Evolutionary conservation across 1,140 invertebrate genomes (phyloP).

Genomic region (Eriosoma lanigerum): DNA sequence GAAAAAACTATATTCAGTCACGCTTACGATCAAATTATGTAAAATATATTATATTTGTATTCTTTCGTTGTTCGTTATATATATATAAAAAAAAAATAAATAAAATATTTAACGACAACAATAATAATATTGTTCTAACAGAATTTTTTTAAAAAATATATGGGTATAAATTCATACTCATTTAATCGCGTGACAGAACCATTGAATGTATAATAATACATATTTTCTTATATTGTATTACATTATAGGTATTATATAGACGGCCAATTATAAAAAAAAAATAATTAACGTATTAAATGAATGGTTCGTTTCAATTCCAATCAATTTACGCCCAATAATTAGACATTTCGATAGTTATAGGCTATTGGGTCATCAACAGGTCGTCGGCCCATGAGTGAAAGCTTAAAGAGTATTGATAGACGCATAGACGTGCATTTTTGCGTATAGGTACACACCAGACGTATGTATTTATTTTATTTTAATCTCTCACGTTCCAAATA

Average conservation of each 20-base stretch:
- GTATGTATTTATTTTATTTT: neutral
- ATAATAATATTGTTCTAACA: neutral
- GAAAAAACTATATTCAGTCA: neutral
- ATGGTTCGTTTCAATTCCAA: neutral
- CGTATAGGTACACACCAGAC: neutral
- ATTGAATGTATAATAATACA: no score
- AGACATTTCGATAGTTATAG: constrained; percentile 1
- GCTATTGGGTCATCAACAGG: constrained; percentile 31
- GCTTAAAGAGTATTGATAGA: neutral
- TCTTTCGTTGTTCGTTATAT: neutral
- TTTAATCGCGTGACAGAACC: no score
- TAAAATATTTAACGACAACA: neutral
- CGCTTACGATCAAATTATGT: constrained; percentile 24
- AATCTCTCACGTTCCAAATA: constrained; percentile 40
- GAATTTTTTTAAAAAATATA: no score
- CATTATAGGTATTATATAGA: neutral
- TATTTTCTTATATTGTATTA: no score
- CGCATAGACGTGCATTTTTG: neutral
- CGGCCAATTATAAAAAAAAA: neutral
- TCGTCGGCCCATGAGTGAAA: constrained; percentile 33
- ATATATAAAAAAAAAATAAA: neutral
- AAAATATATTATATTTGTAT: neutral
- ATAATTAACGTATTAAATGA: constrained; percentile 7
- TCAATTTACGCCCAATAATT: constrained; percentile 2
- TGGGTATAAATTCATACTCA: no score